A percentile compares a stretch with the other conserved stretches of the same genome.
These are phyloP conservation scores for Sylvia atricapilla DNA, from an alignment of 2,113 vertebrate genomes.

Conservation along the genomic window DNA sequence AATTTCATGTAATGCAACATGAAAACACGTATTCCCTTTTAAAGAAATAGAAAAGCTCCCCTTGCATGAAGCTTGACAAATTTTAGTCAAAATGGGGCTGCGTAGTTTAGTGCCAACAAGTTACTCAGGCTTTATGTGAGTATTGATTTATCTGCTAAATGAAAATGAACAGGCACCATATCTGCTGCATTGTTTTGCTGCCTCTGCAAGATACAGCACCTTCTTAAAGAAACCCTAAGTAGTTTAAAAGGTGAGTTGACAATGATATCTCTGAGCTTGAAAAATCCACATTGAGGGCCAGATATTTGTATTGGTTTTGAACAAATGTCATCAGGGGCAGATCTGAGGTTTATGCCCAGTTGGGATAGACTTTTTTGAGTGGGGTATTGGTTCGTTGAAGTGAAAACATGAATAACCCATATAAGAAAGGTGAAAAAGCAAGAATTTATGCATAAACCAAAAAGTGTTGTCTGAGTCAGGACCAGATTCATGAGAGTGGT, in stretches of 20 bases:
- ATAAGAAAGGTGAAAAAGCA: neutral
- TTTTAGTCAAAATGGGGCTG: constrained; percentile 57
- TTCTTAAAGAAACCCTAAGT: constrained; percentile 46
- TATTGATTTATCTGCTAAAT: constrained; percentile 73
- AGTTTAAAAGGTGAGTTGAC: constrained; percentile 1
- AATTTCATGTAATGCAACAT: constrained; percentile 9
- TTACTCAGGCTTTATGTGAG: constrained; percentile 67
- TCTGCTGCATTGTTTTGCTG: constrained; percentile 61
- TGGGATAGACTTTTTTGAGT: neutral
- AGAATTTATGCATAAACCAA: neutral
- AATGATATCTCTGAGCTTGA: neutral
- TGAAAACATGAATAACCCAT: neutral
- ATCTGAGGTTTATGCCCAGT: neutral
- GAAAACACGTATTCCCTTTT: neutral
- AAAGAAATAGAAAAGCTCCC: neutral
- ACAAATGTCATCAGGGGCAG: neutral
- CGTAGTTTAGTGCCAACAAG: constrained; percentile 67
- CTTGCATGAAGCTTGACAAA: constrained; percentile 54
- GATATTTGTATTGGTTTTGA: neutral
- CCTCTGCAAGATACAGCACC: constrained; percentile 43
- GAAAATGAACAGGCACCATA: constrained; percentile 53
- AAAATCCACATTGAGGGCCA: neutral
- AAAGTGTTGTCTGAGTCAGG: neutral
- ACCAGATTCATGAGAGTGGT: neutral
- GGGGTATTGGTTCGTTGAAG: neutral